Evolutionary conservation across 2,888 invertebrate species (phyloP).

Genomic region (Diaphora mendica): DNA sequence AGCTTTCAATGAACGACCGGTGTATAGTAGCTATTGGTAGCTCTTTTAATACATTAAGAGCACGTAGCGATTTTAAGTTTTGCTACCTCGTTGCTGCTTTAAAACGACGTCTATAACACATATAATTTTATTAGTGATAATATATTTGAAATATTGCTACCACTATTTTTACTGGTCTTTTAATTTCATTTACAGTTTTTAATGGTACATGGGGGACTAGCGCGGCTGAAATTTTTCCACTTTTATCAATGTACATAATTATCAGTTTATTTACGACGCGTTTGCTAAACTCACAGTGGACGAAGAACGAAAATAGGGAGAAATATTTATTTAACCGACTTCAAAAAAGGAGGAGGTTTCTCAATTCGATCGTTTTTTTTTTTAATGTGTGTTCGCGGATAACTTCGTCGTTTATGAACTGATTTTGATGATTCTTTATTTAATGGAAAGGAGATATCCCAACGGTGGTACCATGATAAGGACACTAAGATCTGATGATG

Average conservation of each 20-base stretch:
- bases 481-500: no score
- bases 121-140: constrained; percentile 19
- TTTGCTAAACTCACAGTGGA: no score
- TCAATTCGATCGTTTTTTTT: no score
- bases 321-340: no score
- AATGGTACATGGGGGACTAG: background rate
- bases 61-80: constrained; percentile 43
- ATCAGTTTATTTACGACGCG: background rate
- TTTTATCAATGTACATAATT: background rate
- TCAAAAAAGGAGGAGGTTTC: no score
- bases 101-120: constrained; percentile 17
- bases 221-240: background rate
- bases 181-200: background rate
- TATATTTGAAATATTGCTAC: constrained; percentile 7
- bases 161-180: background rate
- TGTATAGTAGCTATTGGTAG: constrained; percentile 62
- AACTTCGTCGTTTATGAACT: no score
- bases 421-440: no score
- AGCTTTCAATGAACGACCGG: constrained; percentile 66
- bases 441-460: no score
- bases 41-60: constrained; percentile 64
- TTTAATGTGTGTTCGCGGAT: no score
- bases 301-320: no score
- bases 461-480: no score
- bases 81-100: constrained; percentile 32